Percentiles rank a stretch among this genome's conserved stretches.
These are phyloP conservation scores for Barypeithes pellucidus DNA, from an alignment of 2,888 invertebrate genomes.

Conservation along the genomic window DNA sequence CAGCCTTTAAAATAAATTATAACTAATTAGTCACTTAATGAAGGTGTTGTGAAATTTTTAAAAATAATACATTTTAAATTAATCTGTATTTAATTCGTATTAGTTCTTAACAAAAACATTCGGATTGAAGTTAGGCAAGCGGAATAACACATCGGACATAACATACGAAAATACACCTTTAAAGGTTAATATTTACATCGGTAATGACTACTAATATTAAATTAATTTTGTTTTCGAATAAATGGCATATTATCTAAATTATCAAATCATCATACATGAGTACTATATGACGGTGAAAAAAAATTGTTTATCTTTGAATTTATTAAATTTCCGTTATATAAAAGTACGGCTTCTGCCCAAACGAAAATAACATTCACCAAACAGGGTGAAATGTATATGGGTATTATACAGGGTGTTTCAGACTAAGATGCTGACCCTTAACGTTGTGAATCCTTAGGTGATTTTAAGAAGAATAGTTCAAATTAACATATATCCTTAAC, in stretches of 20 bases:
- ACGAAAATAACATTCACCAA: too few species aligned
- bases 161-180: neutral
- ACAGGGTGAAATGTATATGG: too few species aligned
- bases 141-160: neutral
- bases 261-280: neutral
- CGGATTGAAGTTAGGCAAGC: constrained; percentile 1
- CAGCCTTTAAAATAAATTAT: neutral
- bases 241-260: neutral
- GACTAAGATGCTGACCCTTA: too few species aligned
- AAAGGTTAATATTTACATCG: constrained; percentile 15
- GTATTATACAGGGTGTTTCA: too few species aligned
- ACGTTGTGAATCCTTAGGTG: too few species aligned
- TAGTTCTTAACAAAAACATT: neutral
- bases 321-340: too few species aligned
- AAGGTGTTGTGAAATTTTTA: constrained; percentile 1
- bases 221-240: constrained; percentile 4
- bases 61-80: neutral
- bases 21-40: neutral
- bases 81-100: neutral
- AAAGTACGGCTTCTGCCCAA: too few species aligned
- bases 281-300: neutral
- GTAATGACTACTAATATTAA: neutral
- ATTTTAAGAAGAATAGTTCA: too few species aligned
- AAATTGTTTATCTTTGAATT: neutral
- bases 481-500: too few species aligned